Evolutionary conservation across 2,113 vertebrate genomes (phyloP).

Genomic region (Ptilonorhynchus violaceus): DNA sequence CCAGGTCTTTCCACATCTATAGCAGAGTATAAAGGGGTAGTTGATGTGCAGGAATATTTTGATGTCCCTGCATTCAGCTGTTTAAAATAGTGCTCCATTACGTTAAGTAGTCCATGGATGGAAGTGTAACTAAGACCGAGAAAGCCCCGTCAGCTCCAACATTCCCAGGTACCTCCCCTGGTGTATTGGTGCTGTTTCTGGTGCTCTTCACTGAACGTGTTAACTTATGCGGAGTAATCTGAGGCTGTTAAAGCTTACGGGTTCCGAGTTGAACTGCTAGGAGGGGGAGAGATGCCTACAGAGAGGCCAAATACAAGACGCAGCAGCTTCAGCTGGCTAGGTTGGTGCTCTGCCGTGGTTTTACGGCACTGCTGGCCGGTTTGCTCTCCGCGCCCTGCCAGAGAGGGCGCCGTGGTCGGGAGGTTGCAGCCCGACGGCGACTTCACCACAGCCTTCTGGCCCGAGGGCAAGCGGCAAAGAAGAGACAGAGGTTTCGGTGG

Average conservation of each 20-base stretch:
- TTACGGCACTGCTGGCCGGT: fast-evolving
- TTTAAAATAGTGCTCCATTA: fast-evolving
- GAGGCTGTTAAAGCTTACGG: too few species aligned
- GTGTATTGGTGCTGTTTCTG: background rate
- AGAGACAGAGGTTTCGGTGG: fast-evolving
- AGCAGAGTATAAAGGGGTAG: fast-evolving
- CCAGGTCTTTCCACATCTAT: fast-evolving
- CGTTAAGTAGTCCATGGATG: fast-evolving
- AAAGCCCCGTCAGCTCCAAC: fast-evolving
- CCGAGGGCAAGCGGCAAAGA: fast-evolving
- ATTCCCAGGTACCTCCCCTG: fast-evolving
- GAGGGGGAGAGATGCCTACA: fast-evolving
- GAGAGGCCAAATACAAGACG: fast-evolving
- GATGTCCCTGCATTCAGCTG: fast-evolving
- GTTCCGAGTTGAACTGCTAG: fast-evolving
- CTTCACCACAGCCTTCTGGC: fast-evolving
- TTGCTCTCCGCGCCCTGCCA: fast-evolving
- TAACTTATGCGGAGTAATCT: fast-evolving
- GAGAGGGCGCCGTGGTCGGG: fast-evolving
- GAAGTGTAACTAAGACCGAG: background rate
- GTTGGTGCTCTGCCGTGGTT: fast-evolving
- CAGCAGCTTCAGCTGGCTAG: fast-evolving
- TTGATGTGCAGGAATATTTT: too few species aligned
- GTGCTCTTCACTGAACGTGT: too few species aligned
- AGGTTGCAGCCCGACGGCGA: fast-evolving